Evolutionary conservation across 2,888 invertebrate genomes (phyloP).

Genomic region (Serrognathus titanus): DNA sequence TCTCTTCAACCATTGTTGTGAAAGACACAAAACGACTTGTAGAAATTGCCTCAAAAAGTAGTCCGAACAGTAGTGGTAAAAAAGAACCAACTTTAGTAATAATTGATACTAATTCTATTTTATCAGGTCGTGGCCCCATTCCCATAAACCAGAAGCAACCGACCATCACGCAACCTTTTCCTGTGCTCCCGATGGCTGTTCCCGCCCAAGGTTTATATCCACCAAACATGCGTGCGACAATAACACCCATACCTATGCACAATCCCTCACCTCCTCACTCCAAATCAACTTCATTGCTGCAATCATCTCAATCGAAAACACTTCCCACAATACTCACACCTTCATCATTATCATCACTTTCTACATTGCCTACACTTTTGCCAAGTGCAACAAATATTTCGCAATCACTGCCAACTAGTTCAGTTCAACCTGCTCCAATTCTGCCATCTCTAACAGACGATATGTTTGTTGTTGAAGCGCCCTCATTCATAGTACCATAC

Average conservation of each 20-base stretch:
- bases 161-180: conserved; percentile 43
- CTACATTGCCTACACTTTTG: conserved; percentile 14
- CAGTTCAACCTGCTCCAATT: conserved; percentile 52
- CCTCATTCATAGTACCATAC: conserved; percentile 90
- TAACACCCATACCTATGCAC: conserved; percentile 53
- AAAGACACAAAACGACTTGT: conserved; percentile 69
- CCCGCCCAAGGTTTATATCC: conserved; percentile 65
- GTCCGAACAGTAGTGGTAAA: conserved; percentile 51
- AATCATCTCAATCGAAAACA: conserved; percentile 33
- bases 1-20: conserved; percentile 56
- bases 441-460: conserved; percentile 84
- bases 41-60: conserved; percentile 64
- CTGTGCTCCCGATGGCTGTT: conserved; percentile 53
- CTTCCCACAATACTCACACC: conserved; percentile 25
- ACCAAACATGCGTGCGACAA: conserved; percentile 57
- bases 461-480: conserved; percentile 90
- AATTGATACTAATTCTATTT: conserved; percentile 72
- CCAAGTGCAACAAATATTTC: not conserved
- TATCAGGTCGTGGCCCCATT: conserved; percentile 60
- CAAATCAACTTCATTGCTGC: conserved; percentile 32
- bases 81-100: conserved; percentile 75
- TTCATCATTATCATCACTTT: conserved; percentile 28
- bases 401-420: conserved; percentile 33
- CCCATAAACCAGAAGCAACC: conserved; percentile 49
- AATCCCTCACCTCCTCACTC: conserved; percentile 2